Conservation (phyloP, 2,113 vertebrate genomes). For the Megaleporinus macrocephalus region DNA sequence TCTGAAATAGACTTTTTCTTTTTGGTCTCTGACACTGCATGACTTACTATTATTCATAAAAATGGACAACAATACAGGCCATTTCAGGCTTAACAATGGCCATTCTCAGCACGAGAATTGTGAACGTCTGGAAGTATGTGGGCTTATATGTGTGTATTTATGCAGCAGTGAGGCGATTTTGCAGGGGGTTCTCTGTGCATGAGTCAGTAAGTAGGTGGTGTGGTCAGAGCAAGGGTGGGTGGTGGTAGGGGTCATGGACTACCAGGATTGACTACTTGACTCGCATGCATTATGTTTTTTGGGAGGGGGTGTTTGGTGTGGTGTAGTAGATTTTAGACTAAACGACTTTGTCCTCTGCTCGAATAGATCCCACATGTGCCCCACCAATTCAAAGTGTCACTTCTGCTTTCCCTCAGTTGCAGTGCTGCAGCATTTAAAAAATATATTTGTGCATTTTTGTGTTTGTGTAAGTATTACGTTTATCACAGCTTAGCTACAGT, state of each 20-base stretch:
- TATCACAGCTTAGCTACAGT: not conserved
- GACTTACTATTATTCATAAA: no score
- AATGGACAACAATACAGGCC: no score
- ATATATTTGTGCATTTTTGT: slow-evolving; percentile 7
- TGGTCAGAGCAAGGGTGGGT: not conserved
- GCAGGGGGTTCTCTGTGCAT: not conserved
- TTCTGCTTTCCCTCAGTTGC: slow-evolving; percentile 67
- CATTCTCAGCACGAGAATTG: no score
- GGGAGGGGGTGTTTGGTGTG: not conserved
- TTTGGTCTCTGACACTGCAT: no score
- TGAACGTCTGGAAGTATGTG: no score
- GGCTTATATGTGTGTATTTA: no score
- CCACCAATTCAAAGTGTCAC: slow-evolving; percentile 69
- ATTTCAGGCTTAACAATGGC: no score
- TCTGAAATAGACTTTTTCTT: no score
- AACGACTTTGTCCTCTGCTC: slow-evolving; percentile 16
- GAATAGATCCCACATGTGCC: slow-evolving; percentile 39
- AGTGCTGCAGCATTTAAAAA: slow-evolving; percentile 45
- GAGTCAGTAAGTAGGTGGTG: not conserved
- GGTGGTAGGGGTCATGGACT: not conserved
- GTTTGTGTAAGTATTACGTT: slow-evolving; percentile 30
- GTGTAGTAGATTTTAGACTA: not conserved
- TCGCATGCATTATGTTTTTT: not conserved
- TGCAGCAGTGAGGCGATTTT: not conserved
- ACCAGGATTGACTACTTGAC: not conserved